Evolutionary conservation across 2,888 invertebrate genomes (phyloP).

Genomic region (Troides helena): DNA sequence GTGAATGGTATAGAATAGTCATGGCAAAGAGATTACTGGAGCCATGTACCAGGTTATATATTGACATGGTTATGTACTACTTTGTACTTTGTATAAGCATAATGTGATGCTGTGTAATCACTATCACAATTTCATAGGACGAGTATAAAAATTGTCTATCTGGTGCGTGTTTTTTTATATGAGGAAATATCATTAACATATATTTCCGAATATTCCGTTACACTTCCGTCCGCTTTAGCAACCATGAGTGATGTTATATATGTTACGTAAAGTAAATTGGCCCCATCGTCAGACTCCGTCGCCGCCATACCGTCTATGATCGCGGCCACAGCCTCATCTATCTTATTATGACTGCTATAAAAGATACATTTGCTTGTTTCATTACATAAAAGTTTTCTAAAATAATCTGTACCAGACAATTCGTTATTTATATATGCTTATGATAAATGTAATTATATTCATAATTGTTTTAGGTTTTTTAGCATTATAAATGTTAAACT

Average conservation of each 20-base stretch:
- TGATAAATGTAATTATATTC: too few species aligned
- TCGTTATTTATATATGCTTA: too few species aligned
- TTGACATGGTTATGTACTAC: too few species aligned
- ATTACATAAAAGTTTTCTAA: not conserved
- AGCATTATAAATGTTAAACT: not conserved
- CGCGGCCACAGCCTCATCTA: constrained; percentile 8
- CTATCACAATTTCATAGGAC: too few species aligned
- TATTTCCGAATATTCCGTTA: not conserved
- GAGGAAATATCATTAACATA: not conserved
- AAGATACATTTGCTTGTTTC: not conserved
- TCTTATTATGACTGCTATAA: not conserved
- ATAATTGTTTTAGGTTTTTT: not conserved
- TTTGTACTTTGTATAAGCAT: too few species aligned
- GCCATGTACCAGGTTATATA: too few species aligned
- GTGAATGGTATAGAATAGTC: too few species aligned
- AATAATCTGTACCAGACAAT: not conserved
- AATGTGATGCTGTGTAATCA: too few species aligned
- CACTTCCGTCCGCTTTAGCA: not conserved
- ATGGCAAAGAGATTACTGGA: too few species aligned
- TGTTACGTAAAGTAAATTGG: constrained; percentile 23
- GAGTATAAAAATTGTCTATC: too few species aligned
- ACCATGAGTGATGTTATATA: constrained; percentile 6
- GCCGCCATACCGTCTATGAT: constrained; percentile 21
- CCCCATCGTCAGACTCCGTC: constrained; percentile 1
- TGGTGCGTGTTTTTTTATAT: too few species aligned